Conservation (phyloP, 2,888 invertebrate species). For the Electrophaes corylata region DNA sequence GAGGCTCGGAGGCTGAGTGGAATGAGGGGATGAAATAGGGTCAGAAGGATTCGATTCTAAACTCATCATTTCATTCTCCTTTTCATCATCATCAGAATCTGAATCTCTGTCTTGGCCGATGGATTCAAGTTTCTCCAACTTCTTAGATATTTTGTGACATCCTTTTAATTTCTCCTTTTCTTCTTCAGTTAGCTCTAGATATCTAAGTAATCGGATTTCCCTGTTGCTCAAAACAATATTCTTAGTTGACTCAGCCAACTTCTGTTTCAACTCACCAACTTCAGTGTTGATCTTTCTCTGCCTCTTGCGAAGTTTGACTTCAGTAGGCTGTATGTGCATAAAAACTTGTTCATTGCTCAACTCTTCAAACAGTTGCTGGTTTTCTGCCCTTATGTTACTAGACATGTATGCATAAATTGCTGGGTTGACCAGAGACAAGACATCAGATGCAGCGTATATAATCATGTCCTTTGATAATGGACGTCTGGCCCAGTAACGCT, state of each 20-base stretch:
- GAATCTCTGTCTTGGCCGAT: slow-evolving; percentile 90
- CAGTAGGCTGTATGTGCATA: slow-evolving; percentile 93
- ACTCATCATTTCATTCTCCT: slow-evolving; percentile 91
- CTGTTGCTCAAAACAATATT: slow-evolving; percentile 96
- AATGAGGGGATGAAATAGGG: slow-evolving; percentile 89
- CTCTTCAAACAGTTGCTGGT: slow-evolving; percentile 90
- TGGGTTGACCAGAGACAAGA: slow-evolving; percentile 93
- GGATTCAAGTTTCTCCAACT: slow-evolving; percentile 94
- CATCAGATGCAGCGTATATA: slow-evolving; percentile 95
- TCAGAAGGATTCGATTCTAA: slow-evolving; percentile 92
- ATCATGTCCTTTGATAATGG: slow-evolving; percentile 96
- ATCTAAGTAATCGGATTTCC: slow-evolving; percentile 94
- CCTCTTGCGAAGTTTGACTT: slow-evolving; percentile 93
- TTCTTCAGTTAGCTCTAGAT: slow-evolving; percentile 95
- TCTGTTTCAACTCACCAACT: slow-evolving; percentile 92
- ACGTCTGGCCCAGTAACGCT: slow-evolving; percentile 94
- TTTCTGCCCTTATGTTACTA: slow-evolving; percentile 88
- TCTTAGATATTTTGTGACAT: slow-evolving; percentile 95
- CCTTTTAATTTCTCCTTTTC: slow-evolving; percentile 96
- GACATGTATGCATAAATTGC: slow-evolving; percentile 89
- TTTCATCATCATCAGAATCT: slow-evolving; percentile 89
- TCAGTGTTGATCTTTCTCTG: slow-evolving; percentile 96
- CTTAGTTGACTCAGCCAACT: slow-evolving; percentile 91
- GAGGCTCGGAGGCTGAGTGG: slow-evolving; percentile 91
- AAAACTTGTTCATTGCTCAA: slow-evolving; percentile 94